Evolutionary conservation across 1,140 invertebrate genomes (phyloP), one percentile per base, ranked within the genome.

Genomic region (Streblospio benedicti): DNA sequence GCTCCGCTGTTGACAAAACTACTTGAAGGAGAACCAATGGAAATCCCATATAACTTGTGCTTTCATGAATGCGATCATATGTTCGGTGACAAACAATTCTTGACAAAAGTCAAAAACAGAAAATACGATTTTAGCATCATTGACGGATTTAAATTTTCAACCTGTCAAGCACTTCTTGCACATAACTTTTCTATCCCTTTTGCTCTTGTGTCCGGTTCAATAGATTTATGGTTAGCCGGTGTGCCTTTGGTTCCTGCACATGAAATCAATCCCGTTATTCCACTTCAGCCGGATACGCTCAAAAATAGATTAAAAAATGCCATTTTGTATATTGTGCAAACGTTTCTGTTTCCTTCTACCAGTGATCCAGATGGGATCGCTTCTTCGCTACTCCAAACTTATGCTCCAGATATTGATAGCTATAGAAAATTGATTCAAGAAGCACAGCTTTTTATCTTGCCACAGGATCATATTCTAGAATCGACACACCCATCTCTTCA

Each of bases 61-160:
- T 44, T 45, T 6, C 4, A 23, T 6, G 41, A 57, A 12, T 57
- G 35, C 27, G 23, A 12, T 12, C 33, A 25, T 9, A 45, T 57
- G 20, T 31, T 44, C 23, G n/a, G n/a, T 2, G 23, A 57, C 18
- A n/a, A 28, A 30, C 4, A 30, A 5, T 52, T 52, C 32, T 20
- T 49, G 20, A 18, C 16, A 14, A 28, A 43, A 27, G 4, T 44
- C 23, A 47, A 31, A 45, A 9, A n/a, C 18, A 65, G 60, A 9
- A 67, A 66, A 65, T 64, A 64, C 28, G 67, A 61, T 2, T 69
- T 69, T 49, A 68, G 67, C 9, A 57, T 60, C 20, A 68, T 69
- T 18, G 60, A 52, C n/a, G 25, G 25, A 6, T 52, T 52, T 30
- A 27, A 30, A 14, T 5, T 52, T 6, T 6, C 4, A 4, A 14